Percentiles rank a stretch among this genome's conserved stretches.
These are phyloP conservation scores for Panthera tigris DNA, from an alignment of 2,113 vertebrate species.

Conservation along the genomic window DNA sequence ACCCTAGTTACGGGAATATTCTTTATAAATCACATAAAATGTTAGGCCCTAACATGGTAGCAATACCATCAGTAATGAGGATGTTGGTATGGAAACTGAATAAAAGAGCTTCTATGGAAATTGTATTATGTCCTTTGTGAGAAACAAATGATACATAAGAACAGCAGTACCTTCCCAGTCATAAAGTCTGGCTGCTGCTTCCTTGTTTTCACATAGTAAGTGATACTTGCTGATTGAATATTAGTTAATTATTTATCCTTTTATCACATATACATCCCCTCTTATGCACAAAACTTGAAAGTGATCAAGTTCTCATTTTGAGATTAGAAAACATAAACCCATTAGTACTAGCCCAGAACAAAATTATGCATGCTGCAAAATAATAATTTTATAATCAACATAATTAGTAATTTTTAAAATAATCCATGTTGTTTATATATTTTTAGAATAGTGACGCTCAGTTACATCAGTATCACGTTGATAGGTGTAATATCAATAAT, in stretches of 20 bases:
- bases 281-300: slow-evolving; percentile 14
- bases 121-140: slow-evolving; percentile 6
- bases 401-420: slow-evolving; percentile 37
- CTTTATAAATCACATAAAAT: slow-evolving; percentile 28
- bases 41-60: neutral
- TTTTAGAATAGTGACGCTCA: neutral
- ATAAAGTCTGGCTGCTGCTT: neutral
- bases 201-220: neutral
- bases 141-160: neutral
- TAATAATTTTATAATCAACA: slow-evolving; percentile 30
- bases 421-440: neutral
- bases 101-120: neutral
- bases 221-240: neutral
- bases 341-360: neutral
- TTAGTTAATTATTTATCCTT: slow-evolving; percentile 10
- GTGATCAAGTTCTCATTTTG: slow-evolving; percentile 1
- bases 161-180: neutral
- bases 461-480: neutral
- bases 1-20: neutral
- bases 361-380: slow-evolving; percentile 10
- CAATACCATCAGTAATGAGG: neutral
- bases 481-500: neutral
- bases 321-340: neutral
- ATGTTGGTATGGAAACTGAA: slow-evolving; percentile 26
- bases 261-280: neutral